Evolutionary conservation across 2,113 vertebrate species (phyloP), one percentile per base, ranked within the genome.

Genomic region (Dipodomys ordii): DNA sequence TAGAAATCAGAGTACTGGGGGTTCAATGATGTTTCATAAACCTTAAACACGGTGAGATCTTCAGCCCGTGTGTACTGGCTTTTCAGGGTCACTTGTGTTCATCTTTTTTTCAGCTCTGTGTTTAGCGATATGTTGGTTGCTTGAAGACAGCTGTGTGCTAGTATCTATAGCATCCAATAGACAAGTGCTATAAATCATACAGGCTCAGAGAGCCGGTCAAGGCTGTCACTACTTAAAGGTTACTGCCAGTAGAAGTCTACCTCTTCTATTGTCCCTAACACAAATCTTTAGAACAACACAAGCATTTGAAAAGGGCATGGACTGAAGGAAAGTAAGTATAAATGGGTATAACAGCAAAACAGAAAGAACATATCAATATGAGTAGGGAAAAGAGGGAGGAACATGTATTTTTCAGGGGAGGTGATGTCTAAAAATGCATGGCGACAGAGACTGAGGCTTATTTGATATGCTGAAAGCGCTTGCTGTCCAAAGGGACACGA

Each of bases 11-110:
- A 89, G 28, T 91, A 89, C 60, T 79, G 6, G 84, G 68, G 25
- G 23, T 86, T 92, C 76, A 92, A 28, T 86, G 77, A 80, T 44
- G 44, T 79, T 91, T 90, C 30, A 83, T 60, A 67, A 68, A 64
- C 20, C 12, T 83, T 64, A 76, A 68, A 35, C 68, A 22, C 25
- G 72, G 44, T 67, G 16, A 95, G 44, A 28, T 30, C 32, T 76
- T 9, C 72, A 57, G 20, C 18, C 4, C 30, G 60, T 15, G 86
- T 39, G 0, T 1, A 39, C n/a, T 32, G 30, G 18, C 32, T 83
- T 90, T 80, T 35, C 25, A 87, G 62, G 67, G 53, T 12, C 32
- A 53, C 1, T 25, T 84, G 39, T 92, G 13, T 28, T 49, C 30
- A 80, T 74, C 27, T 71, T 19, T 39, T 39, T 86, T 73, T 28